phyloP scores from a whole-genome alignment of 1,140 invertebrate genomes.

The Venturia canescens region DNA sequence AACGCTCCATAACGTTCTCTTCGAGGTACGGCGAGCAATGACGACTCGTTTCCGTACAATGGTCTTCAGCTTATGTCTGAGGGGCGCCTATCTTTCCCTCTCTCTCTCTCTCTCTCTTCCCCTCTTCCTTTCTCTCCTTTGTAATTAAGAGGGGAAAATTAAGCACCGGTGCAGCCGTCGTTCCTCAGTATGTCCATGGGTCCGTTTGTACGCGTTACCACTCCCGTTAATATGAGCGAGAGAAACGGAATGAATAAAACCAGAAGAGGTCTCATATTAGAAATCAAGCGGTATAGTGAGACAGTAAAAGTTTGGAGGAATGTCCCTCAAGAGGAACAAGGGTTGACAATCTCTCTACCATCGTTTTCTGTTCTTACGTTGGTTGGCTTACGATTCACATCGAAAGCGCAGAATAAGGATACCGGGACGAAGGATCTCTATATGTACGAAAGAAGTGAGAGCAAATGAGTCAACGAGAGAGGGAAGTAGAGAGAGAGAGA shows the following conservation, averaged over 20 bases:
- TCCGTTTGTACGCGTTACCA: conserved; percentile 69
- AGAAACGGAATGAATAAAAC: conserved; percentile 44
- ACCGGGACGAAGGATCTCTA: neutral
- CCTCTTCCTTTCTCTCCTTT: conserved; percentile 55
- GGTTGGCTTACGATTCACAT: conserved; percentile 3
- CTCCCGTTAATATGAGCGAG: conserved; percentile 66
- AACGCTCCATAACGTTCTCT: conserved; percentile 46
- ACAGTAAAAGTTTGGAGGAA: neutral
- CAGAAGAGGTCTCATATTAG: no score
- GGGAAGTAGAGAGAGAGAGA: conserved; percentile 27
- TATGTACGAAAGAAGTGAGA: conserved; percentile 21
- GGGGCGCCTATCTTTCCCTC: neutral
- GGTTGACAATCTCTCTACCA: conserved; percentile 28
- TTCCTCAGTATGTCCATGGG: conserved; percentile 65
- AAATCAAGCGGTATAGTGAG: conserved; percentile 35
- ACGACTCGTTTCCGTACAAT: conserved; percentile 29
- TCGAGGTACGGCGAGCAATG: conserved; percentile 38
- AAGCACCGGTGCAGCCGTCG: conserved; percentile 75
- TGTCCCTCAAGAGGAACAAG: neutral
- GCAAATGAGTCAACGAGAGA: no score
- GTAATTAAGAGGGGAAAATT: conserved; percentile 76
- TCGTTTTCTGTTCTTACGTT: conserved; percentile 29
- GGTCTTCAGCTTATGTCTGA: conserved; percentile 2
- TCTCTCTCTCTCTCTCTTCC: conserved; percentile 45
- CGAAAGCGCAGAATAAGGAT: conserved; percentile 26